phyloP scores from a whole-genome alignment of 30 jellyfish, hydroid and myxozoan species.

The Aurelia coerulea region DNA sequence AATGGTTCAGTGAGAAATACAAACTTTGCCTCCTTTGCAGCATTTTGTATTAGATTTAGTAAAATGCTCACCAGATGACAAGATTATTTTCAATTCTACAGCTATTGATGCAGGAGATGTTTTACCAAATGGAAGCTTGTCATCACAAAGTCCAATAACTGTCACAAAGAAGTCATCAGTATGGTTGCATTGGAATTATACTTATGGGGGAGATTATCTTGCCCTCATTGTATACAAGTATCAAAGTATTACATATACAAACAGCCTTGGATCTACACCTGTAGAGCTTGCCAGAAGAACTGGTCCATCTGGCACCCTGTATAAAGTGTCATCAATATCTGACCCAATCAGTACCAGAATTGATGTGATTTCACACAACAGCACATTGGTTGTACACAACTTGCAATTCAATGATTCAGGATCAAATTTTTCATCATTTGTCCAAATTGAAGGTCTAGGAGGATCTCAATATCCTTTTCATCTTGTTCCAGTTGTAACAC shows the following conservation, averaged over 20 bases:
- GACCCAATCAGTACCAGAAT: slow-evolving; percentile 5
- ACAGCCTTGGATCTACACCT: background rate
- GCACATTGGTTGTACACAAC: slow-evolving; percentile 2
- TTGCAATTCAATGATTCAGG: slow-evolving; percentile 9
- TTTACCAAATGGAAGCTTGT: background rate
- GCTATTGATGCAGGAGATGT: too few relatives aligned
- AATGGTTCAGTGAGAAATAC: too few relatives aligned
- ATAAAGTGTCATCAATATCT: background rate
- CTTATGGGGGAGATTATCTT: background rate
- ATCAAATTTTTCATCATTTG: background rate
- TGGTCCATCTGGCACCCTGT: background rate
- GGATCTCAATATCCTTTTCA: too few relatives aligned
- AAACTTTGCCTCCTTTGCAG: too few relatives aligned
- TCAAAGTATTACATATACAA: background rate
- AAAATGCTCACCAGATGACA: too few relatives aligned
- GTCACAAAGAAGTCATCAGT: slow-evolving; percentile 5
- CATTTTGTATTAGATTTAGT: too few relatives aligned
- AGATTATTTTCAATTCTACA: too few relatives aligned
- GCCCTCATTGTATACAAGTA: background rate
- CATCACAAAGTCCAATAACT: slow-evolving; percentile 7
- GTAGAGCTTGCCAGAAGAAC: background rate
- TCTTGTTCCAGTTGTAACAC: too few relatives aligned
- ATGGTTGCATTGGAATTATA: slow-evolving; percentile 24
- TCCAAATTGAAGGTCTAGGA: background rate
- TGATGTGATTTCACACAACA: background rate